phyloP scores from a whole-genome alignment of 2,888 invertebrate genomes.

The Limnephilus lunatus region DNA sequence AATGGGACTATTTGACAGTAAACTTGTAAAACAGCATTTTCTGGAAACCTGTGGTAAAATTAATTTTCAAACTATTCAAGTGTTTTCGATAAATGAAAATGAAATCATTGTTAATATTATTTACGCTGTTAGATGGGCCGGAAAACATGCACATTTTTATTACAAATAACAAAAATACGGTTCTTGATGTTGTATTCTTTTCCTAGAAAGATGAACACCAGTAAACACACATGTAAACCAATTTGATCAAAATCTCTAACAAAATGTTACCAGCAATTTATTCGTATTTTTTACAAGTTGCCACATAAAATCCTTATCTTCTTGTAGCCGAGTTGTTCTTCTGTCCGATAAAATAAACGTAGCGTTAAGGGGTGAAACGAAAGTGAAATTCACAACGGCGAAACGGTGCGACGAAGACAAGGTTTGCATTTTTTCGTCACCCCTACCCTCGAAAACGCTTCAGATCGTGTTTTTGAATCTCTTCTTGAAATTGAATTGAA shows the following conservation, averaged over 20 bases:
- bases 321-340: neutral
- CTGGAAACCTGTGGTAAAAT: neutral
- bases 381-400: constrained; percentile 19
- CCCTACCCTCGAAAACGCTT: neutral
- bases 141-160: neutral
- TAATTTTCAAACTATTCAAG: neutral
- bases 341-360: constrained; percentile 50
- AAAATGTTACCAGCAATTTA: neutral
- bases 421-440: constrained; percentile 47
- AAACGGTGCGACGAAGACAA: constrained; percentile 48
- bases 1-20: neutral
- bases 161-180: neutral
- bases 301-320: neutral
- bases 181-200: neutral
- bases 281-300: neutral
- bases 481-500: constrained; percentile 27
- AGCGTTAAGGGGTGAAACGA: constrained; percentile 28
- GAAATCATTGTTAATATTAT: neutral
- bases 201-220: neutral
- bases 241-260: neutral
- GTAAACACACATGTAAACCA: neutral
- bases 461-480: constrained; percentile 15
- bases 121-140: neutral
- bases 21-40: neutral
- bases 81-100: neutral